Conservation (phyloP, 1,140 invertebrate species). For the Cyclina sinensis region DNA sequence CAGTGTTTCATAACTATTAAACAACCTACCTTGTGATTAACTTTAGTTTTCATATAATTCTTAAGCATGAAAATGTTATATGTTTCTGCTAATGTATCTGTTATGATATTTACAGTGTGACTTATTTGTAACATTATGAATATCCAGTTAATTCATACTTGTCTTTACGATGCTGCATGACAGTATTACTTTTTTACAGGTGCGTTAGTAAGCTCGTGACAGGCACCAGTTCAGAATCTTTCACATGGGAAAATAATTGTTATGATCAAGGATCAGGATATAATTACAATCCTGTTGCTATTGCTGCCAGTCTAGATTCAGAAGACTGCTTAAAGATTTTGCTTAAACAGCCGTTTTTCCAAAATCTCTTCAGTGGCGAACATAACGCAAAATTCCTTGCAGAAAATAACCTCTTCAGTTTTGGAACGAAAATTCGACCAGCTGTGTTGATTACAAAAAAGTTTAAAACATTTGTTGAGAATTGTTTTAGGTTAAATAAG, state of each 20-base stretch:
- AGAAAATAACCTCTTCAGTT: constrained; percentile 2
- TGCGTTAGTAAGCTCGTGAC: background rate
- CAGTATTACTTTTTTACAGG: background rate
- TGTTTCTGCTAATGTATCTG: too few relatives aligned
- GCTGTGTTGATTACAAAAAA: constrained; percentile 1
- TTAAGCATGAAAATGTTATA: too few relatives aligned
- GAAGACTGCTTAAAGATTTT: constrained; percentile 16
- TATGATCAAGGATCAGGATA: background rate
- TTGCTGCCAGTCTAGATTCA: background rate
- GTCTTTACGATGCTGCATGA: too few relatives aligned
- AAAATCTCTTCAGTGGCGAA: background rate
- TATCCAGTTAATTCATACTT: too few relatives aligned
- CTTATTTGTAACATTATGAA: too few relatives aligned
- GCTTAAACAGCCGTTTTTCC: background rate
- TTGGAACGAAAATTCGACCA: background rate
- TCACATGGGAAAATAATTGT: background rate
- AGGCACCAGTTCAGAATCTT: background rate
- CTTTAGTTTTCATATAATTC: too few relatives aligned
- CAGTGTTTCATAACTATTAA: too few relatives aligned
- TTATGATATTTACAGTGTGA: too few relatives aligned
- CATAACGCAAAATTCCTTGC: background rate
- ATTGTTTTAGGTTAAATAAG: constrained; percentile 1
- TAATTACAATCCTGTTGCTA: background rate
- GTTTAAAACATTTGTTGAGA: background rate
- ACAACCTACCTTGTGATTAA: too few relatives aligned